Evolutionary conservation across 2,888 invertebrate genomes (phyloP).

Genomic region (Uloborus plumipes): DNA sequence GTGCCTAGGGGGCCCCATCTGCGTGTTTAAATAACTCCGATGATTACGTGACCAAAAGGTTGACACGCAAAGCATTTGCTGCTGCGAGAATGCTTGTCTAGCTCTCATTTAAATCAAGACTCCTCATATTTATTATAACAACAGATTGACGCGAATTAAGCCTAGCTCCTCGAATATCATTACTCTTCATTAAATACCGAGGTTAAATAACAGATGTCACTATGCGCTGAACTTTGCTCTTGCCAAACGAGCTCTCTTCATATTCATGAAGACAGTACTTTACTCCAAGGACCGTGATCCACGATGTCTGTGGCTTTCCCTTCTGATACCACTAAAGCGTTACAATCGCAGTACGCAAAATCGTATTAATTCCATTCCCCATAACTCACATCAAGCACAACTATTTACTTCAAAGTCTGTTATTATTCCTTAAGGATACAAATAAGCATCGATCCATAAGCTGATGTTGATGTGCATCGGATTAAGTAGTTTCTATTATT

Average conservation of each 20-base stretch:
- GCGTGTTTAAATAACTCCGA: conserved; percentile 58
- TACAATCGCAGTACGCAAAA: conserved; percentile 22
- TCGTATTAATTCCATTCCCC: neutral
- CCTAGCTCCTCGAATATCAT: conserved; percentile 22
- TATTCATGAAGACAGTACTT: conserved; percentile 42
- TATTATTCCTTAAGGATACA: conserved; percentile 3
- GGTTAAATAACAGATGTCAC: conserved; percentile 55
- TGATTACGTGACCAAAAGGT: conserved; percentile 57
- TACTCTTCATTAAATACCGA: conserved; percentile 40
- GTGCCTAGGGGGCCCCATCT: conserved; percentile 39
- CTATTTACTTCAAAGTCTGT: conserved; percentile 23
- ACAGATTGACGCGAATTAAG: conserved; percentile 19
- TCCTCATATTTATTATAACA: conserved; percentile 26
- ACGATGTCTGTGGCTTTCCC: conserved; percentile 11
- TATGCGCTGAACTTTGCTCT: conserved; percentile 38
- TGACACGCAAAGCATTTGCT: conserved; percentile 54
- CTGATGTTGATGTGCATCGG: too few relatives aligned
- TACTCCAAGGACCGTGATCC: conserved; percentile 23
- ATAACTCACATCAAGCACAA: conserved; percentile 20
- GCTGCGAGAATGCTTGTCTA: conserved; percentile 45
- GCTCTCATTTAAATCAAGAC: conserved; percentile 34
- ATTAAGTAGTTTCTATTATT: too few relatives aligned
- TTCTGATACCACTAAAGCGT: conserved; percentile 6
- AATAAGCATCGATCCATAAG: too few relatives aligned
- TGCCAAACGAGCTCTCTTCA: conserved; percentile 23